phyloP scores from a whole-genome alignment of 2,797 vertebrate species.

The Coregonus suidteri region DNA sequence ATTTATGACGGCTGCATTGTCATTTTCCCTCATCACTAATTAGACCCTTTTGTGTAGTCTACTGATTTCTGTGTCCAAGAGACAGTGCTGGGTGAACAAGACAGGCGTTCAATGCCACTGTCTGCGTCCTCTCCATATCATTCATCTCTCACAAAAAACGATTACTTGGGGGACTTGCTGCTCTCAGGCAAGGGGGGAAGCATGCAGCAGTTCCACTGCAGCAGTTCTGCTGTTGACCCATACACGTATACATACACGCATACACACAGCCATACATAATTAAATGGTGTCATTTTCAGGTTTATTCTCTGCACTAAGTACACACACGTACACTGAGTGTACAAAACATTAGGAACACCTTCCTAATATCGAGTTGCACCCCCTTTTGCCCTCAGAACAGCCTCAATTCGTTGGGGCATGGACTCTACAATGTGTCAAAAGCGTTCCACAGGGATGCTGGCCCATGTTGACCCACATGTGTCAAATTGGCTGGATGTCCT shows the following conservation, averaged over 20 bases:
- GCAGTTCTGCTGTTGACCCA: neutral
- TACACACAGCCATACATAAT: neutral
- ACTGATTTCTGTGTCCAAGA: conserved; percentile 47
- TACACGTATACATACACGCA: neutral
- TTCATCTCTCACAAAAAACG: conserved; percentile 43
- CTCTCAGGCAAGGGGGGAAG: neutral
- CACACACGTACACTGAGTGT: no score
- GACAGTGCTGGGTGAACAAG: conserved; percentile 48
- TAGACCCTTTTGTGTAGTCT: conserved; percentile 45
- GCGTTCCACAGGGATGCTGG: no score
- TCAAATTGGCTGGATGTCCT: no score
- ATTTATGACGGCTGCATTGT: conserved; percentile 53
- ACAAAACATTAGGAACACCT: no score
- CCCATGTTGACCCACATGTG: no score
- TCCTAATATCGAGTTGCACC: no score
- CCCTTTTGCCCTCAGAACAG: no score
- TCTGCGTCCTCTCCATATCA: conserved; percentile 25
- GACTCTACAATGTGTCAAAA: no score
- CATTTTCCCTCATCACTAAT: conserved; percentile 59
- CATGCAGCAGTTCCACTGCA: neutral
- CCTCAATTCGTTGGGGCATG: no score
- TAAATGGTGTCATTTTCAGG: neutral
- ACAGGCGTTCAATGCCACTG: conserved; percentile 33
- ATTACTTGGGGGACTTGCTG: conserved; percentile 31
- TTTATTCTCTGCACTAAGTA: neutral